Evolutionary conservation across 2,113 vertebrate species (phyloP).

Genomic region (Orcinus orca): DNA sequence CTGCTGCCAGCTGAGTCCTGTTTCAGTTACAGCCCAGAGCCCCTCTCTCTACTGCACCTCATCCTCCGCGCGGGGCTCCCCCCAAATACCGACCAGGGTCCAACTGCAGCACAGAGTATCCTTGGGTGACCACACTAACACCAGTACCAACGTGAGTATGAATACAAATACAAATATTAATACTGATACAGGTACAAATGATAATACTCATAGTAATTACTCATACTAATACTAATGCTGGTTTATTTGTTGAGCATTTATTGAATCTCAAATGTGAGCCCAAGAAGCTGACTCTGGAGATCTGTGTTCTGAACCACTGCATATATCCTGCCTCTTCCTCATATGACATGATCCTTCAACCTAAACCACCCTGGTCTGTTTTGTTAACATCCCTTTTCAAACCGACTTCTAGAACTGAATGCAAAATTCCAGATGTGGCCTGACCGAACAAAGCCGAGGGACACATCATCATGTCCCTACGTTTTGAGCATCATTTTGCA

Average conservation of each 20-base stretch:
- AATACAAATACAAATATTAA: not conserved
- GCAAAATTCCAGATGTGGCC: not conserved
- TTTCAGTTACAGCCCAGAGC: not conserved
- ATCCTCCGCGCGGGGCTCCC: not conserved
- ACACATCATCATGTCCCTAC: not conserved
- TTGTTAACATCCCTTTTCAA: not conserved
- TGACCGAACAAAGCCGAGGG: not conserved
- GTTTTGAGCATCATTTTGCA: not conserved
- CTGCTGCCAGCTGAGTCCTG: not conserved
- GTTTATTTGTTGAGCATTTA: not conserved
- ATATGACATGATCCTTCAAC: not conserved
- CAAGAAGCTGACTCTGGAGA: not conserved
- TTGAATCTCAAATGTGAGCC: not conserved
- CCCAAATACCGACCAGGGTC: not conserved
- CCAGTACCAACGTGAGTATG: not conserved
- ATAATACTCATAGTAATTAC: not conserved
- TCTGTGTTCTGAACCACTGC: not conserved
- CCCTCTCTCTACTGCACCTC: not conserved
- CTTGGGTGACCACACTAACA: accelerated
- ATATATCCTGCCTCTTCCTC: not conserved
- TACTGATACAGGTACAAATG: not conserved
- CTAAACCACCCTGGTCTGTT: not conserved
- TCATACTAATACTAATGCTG: not conserved
- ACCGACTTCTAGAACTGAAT: not conserved
- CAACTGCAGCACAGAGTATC: not conserved